Base-by-base conservation (phyloP, 2,113 vertebrate genomes). In the Rhinogobius similis region DNA sequence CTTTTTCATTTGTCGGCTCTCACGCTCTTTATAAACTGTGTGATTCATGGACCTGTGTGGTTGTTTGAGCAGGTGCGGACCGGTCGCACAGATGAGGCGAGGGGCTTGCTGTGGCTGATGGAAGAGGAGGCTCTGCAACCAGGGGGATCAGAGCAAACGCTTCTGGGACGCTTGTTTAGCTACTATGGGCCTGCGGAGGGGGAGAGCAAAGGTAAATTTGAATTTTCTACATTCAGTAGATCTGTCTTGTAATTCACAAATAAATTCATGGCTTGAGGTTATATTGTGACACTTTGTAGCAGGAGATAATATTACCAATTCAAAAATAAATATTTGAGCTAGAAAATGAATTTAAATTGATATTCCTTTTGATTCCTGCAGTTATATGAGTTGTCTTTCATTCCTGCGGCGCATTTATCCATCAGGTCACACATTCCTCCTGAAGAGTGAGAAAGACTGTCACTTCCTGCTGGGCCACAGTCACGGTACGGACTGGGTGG, bases 381-480 rank as follows among this genome's bases (percentile, higher is more conserved):
- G 58, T 20, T 32, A 63, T 74, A 21, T 24, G 27, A 41, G 56
- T 27, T 26, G 50, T 10, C 24, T 50, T 29, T 24, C 20, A 63
- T 83, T 62, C 23, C 14, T 66, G 18, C 11, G 24, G 23, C 6
- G 23, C 5, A 9, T 62, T 1, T 80, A 64, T 36, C 27, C 55
- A 65, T 63, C 86, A 99, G 98, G 95, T 70, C 95, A 94, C 68
- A 93, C 93, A 26, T 92, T 94, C 0, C 92, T 99, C 53, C 87
- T 98, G 44, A 96, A 93, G 82, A 96, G 97, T 67, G 95, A 95
- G 84, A 95, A 94, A 43, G 87, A 94, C 0, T 90, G 90, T 32
- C 95, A 98, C 76, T 99, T 99, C 88, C 91, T 98, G 81, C 88
- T 99, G 88, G 97, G 96, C 38, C 98, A 99, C 92, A 95, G 95